Conservation (phyloP, 2,888 invertebrate species). For the Archips crataeganus region DNA sequence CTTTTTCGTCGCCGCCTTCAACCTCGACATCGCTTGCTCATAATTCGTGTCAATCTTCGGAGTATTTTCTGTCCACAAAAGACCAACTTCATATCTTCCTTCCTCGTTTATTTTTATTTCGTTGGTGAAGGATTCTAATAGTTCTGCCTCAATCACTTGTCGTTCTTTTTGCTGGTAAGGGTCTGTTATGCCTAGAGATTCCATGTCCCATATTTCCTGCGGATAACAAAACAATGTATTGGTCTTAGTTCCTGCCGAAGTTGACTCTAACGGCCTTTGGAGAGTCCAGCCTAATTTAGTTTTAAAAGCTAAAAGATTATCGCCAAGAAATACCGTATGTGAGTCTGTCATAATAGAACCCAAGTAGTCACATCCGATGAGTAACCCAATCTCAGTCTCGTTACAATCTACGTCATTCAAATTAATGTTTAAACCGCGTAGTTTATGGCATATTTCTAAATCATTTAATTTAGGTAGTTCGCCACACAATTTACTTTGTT, state of each 20-base stretch:
- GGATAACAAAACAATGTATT: not conserved
- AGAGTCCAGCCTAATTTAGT: conserved; percentile 22
- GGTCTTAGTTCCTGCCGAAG: conserved; percentile 10
- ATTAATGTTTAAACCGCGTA: too few species aligned
- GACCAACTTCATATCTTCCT: not conserved
- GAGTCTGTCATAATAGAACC: too few species aligned
- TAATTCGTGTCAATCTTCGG: not conserved
- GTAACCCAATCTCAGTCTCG: too few species aligned
- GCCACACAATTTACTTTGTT: too few species aligned
- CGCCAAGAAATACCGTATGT: too few species aligned
- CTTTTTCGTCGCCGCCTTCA: not conserved
- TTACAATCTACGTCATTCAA: too few species aligned
- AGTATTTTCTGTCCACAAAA: not conserved
- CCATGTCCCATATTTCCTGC: conserved; percentile 53
- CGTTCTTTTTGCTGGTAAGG: not conserved
- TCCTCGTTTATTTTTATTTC: not conserved
- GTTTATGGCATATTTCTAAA: too few species aligned
- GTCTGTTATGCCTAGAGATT: not conserved
- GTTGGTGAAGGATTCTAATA: too few species aligned
- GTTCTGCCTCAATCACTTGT: not conserved
- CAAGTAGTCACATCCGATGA: too few species aligned
- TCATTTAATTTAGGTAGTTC: too few species aligned
- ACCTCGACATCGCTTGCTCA: not conserved
- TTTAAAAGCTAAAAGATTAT: too few species aligned
- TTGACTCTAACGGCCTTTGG: conserved; percentile 23